Conservation (phyloP, 2,113 vertebrate species). For the Sapayoa aenigma region DNA sequence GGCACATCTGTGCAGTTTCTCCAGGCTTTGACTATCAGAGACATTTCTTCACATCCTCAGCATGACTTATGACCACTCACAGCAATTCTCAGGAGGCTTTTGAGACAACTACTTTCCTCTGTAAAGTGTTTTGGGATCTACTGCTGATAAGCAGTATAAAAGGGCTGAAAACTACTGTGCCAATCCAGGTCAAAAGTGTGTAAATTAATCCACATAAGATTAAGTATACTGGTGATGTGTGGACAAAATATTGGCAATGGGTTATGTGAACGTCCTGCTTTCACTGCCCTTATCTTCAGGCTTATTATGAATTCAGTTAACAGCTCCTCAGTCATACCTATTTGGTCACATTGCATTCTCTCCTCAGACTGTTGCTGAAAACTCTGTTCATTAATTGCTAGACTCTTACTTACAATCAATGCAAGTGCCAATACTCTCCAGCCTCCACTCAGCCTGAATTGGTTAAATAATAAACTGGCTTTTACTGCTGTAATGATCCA, state of each 20-base stretch:
- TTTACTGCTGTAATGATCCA: slow-evolving; percentile 41
- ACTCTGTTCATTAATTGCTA: slow-evolving; percentile 59
- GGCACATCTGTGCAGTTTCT: background rate
- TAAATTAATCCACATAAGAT: background rate
- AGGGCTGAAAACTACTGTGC: background rate
- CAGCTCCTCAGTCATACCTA: slow-evolving; percentile 1
- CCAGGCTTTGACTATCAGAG: background rate
- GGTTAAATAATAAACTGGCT: slow-evolving; percentile 61
- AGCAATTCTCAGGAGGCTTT: background rate
- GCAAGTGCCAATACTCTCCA: slow-evolving; percentile 37
- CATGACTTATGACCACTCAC: background rate
- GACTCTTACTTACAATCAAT: slow-evolving; percentile 54
- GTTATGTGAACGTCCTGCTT: background rate
- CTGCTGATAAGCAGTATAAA: background rate
- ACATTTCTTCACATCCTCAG: background rate
- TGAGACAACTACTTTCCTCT: background rate
- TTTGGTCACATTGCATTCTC: background rate
- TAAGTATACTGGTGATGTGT: background rate
- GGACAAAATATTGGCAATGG: background rate
- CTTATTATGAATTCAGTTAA: background rate
- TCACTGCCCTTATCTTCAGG: background rate
- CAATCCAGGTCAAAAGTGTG: background rate
- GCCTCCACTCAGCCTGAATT: slow-evolving; percentile 37
- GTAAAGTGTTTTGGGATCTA: background rate
- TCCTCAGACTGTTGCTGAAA: slow-evolving; percentile 33